Evolutionary conservation across 53 echinoderm and acorn worm genomes (phyloP), one percentile per base, ranked within the genome.

Genomic region (Echinometra lucunter): DNA sequence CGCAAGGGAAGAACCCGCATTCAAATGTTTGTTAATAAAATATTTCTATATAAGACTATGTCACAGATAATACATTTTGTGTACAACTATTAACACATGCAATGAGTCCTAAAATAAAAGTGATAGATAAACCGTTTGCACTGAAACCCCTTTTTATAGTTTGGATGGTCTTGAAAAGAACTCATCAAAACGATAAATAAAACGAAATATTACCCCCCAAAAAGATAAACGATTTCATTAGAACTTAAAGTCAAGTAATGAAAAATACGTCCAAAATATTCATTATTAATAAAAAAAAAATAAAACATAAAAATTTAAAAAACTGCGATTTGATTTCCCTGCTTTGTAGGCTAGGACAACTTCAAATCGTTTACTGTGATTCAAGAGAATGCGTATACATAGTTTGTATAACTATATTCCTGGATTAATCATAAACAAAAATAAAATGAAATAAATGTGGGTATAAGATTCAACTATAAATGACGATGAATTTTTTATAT

Each of bases 21-120:
- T 81, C 81, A 81, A 81, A 81, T 81, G 81, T 81, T 42, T 42
- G 53, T 53, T 53, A 23, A 25, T 42, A 23, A 85, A 11, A 47
- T 85, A 85, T 25, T 85, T 85, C 28, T 53, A 45, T 0, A 85
- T 85, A 49, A 85, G 12, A 85, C 85, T 85, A 85, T 49, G 12
- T 85, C 85, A 85, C 81, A 42, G 12, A 28, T 27, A 8, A 19
- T 25, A 49, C 47, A 83, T 45, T 49, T 83, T 45, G 85, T 27
- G 8, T 9, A 83, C 47, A 83, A n/a, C 25, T 85, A 49, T 85
- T 4, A 47, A 47, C 37, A 47, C 38, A 78, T 78, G 78, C 78
- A 42, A 78, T 40, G 6, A 72, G 35, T 34, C 35, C 72, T 72
- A 72, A 35, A 32, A 72, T 12, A 32, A 13, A 72, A 15, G 35